Percentiles rank a stretch among this genome's conserved stretches.
Evolutionary conservation across 2,797 vertebrate genomes (phyloP).

Genomic region (Microctenopoma stevenorrisi): DNA sequence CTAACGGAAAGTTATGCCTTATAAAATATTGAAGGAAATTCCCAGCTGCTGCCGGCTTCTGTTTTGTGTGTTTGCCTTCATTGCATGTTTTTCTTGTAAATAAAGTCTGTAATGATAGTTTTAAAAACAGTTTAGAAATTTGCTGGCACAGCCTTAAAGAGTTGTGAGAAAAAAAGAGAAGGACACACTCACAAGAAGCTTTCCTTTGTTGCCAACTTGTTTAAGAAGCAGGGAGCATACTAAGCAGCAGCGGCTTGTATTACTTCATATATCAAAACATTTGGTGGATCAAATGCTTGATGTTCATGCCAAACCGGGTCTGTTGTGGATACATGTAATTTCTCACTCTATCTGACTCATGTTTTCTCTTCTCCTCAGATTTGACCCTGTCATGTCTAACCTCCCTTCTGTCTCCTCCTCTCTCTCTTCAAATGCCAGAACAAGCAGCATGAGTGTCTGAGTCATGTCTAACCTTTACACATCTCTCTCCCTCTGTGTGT

Average conservation of each 20-base stretch:
- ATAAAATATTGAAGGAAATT: conserved; percentile 67
- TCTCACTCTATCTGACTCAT: conserved; percentile 44
- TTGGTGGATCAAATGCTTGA: conserved; percentile 57
- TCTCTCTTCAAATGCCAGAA: conserved; percentile 66
- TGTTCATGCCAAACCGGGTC: conserved; percentile 47
- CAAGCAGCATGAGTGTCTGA: conserved; percentile 55
- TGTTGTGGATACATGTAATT: conserved; percentile 41
- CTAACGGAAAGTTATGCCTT: conserved; percentile 51
- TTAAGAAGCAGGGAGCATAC: conserved; percentile 66
- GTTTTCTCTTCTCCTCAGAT: conserved; percentile 37
- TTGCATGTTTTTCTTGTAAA: conserved; percentile 71
- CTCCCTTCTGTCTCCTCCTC: conserved; percentile 24
- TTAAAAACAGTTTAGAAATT: conserved; percentile 72
- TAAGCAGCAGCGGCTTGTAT: conserved; percentile 56
- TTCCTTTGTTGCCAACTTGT: conserved; percentile 74
- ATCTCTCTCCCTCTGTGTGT: conserved; percentile 64
- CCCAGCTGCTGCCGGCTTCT: conserved; percentile 55
- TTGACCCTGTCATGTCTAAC: conserved; percentile 42
- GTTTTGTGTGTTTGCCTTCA: conserved; percentile 55
- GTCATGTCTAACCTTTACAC: conserved; percentile 78
- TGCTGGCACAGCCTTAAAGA: conserved; percentile 69
- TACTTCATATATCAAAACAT: conserved; percentile 70
- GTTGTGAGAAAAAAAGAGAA: conserved; percentile 30
- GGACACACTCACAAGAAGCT: conserved; percentile 58
- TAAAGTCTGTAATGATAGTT: conserved; percentile 73